Evolutionary conservation across 2,797 vertebrate species (phyloP).

Genomic region (Sus cebifrons): DNA sequence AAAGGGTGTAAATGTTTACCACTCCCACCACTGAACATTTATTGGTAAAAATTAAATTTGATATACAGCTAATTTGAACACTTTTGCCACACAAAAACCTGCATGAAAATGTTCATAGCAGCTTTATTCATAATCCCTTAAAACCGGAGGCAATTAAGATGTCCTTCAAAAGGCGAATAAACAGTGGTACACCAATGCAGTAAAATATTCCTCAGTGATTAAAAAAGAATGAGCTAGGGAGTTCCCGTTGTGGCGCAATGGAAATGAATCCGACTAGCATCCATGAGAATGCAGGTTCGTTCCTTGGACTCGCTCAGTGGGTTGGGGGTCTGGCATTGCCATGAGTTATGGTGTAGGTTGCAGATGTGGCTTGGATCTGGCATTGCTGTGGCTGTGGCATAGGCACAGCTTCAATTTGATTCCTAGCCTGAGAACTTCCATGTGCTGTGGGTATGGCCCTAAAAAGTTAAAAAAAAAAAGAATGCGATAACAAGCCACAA

Average conservation of each 20-base stretch:
- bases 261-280: too few species aligned
- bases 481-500: neutral
- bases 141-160: neutral
- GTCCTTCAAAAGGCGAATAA: neutral
- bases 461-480: neutral
- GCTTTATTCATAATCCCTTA: neutral
- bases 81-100: neutral
- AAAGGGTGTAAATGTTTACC: neutral
- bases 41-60: constrained; percentile 12
- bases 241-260: too few species aligned
- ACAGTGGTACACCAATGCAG: neutral
- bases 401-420: too few species aligned
- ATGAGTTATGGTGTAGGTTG: too few species aligned
- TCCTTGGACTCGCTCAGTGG: too few species aligned
- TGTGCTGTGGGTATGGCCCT: too few species aligned
- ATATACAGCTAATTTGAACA: constrained; percentile 45
- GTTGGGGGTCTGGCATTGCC: too few species aligned
- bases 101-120: neutral
- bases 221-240: neutral
- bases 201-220: neutral
- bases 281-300: too few species aligned
- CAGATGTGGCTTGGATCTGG: too few species aligned
- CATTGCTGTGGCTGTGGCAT: too few species aligned
- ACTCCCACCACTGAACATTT: neutral
- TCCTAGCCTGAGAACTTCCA: too few species aligned